Percentiles rank a stretch among this genome's conserved stretches.
Evolutionary conservation across 2,888 invertebrate species (phyloP).

Genomic region (Xanthia togata): DNA sequence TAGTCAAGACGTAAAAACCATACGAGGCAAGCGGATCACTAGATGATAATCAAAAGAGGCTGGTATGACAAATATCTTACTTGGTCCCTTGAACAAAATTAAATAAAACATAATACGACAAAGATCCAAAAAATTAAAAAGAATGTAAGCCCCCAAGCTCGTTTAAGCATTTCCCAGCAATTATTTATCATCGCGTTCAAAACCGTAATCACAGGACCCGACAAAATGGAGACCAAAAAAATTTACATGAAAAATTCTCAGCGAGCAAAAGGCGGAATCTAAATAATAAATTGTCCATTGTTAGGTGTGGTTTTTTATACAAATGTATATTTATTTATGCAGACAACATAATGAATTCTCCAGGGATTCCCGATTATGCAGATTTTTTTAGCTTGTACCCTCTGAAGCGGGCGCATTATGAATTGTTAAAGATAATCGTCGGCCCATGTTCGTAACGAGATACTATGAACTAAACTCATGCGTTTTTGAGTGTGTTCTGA

Average conservation of each 20-base stretch:
- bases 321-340: constrained; percentile 86
- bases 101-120: constrained; percentile 59
- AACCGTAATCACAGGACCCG: constrained; percentile 76
- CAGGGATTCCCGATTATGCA: constrained; percentile 81
- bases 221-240: constrained; percentile 75
- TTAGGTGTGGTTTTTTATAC: constrained; percentile 80
- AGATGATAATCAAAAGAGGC: background rate
- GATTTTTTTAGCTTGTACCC: constrained; percentile 76
- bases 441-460: constrained; percentile 25
- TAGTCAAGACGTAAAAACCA: background rate
- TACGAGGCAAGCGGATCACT: background rate
- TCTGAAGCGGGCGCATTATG: constrained; percentile 71
- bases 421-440: constrained; percentile 64
- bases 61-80: constrained; percentile 4
- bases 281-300: constrained; percentile 89
- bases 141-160: constrained; percentile 59
- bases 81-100: constrained; percentile 23
- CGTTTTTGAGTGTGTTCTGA: constrained; percentile 29
- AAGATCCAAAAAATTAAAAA: constrained; percentile 61
- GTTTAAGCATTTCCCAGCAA: constrained; percentile 65
- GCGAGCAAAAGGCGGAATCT: constrained; percentile 81
- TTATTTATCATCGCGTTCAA: constrained; percentile 74
- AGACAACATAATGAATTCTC: constrained; percentile 87
- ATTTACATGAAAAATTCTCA: constrained; percentile 85
- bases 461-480: constrained; percentile 36